Conservation (phyloP, 2,888 invertebrate genomes). For the Pachydiplax longipennis region DNA sequence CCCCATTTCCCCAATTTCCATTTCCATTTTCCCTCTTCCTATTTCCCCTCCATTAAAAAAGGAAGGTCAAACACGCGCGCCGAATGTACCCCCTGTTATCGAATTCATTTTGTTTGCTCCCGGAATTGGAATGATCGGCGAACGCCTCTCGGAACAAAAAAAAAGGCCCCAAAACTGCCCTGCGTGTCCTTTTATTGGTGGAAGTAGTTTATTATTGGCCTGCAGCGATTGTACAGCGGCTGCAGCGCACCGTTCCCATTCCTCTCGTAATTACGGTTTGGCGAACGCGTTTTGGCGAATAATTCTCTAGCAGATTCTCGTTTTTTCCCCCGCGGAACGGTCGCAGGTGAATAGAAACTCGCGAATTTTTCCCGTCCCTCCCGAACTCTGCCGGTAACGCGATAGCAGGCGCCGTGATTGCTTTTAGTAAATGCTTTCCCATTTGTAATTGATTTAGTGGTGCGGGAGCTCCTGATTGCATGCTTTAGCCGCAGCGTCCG, state of each 20-base stretch:
- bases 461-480: not conserved
- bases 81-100: not conserved
- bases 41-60: not conserved
- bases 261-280: not conserved
- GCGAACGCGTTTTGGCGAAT: not conserved
- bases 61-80: not conserved
- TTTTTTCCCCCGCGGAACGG: not conserved
- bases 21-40: not conserved
- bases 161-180: not conserved
- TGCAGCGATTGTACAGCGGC: not conserved
- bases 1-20: not conserved
- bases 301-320: not conserved
- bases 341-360: not conserved
- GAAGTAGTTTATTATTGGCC: not conserved
- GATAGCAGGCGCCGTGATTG: not conserved
- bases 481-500: not conserved
- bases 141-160: not conserved
- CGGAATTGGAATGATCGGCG: conserved; percentile 33
- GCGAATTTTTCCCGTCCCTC: not conserved
- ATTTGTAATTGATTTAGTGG: not conserved
- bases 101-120: conserved; percentile 36
- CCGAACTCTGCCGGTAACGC: not conserved
- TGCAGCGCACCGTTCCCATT: not conserved
- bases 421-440: not conserved
- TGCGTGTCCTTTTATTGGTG: not conserved